Conservation (phyloP, 53 echinoderm and acorn worm genomes). For the Patiria pectinifera region DNA sequence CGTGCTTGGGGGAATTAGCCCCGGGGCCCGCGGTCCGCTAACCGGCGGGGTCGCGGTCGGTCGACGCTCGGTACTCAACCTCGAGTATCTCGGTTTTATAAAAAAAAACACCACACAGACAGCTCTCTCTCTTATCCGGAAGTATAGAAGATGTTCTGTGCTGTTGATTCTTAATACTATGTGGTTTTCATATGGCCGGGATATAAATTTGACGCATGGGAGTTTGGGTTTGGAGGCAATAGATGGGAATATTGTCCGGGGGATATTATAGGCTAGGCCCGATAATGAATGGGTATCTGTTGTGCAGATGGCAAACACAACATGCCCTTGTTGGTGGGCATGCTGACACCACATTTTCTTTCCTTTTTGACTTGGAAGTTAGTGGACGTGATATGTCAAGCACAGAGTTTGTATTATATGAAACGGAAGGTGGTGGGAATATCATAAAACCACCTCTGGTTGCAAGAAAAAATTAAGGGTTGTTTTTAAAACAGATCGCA, state of each 20-base stretch:
- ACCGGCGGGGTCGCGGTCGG: constrained; percentile 40
- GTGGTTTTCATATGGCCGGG: not conserved
- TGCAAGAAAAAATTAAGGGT: too few relatives aligned
- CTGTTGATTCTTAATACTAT: not conserved
- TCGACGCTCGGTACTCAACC: constrained; percentile 9
- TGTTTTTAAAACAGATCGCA: too few relatives aligned
- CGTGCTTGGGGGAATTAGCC: not conserved
- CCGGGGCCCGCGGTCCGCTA: not conserved
- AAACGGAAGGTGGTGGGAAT: too few relatives aligned
- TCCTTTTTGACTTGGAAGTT: not conserved
- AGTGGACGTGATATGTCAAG: too few relatives aligned
- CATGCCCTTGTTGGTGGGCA: not conserved
- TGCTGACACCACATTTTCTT: not conserved
- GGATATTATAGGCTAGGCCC: not conserved
- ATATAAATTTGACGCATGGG: constrained; percentile 40
- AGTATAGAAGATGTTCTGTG: not conserved
- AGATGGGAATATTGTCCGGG: too few relatives aligned
- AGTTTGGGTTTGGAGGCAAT: not conserved
- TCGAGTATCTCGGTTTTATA: not conserved
- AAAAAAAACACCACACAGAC: not conserved
- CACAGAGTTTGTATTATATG: too few relatives aligned
- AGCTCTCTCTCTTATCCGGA: not conserved
- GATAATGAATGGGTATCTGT: constrained; percentile 39
- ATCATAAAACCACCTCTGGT: too few relatives aligned
- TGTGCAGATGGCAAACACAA: constrained; percentile 37